Evolutionary conservation across 2,797 vertebrate species (phyloP).

Genomic region (Onychomys leucogaster): DNA sequence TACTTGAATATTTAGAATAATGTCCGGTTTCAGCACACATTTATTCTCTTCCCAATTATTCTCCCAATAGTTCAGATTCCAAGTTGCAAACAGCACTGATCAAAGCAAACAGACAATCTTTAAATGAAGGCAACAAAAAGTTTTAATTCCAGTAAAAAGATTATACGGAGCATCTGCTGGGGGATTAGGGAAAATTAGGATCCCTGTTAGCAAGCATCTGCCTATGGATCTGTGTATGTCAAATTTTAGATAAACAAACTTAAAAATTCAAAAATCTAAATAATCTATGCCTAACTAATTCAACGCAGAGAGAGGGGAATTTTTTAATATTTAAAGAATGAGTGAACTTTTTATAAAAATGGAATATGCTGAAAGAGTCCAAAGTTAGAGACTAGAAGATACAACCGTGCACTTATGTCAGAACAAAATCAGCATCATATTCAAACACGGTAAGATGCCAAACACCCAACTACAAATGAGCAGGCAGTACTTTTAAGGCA

Average conservation of each 20-base stretch:
- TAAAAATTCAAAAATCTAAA: constrained; percentile 34
- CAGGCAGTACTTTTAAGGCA: neutral
- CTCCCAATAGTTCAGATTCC: constrained; percentile 2
- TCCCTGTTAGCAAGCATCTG: neutral
- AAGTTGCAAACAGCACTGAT: neutral
- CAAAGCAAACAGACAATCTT: neutral
- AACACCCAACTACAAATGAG: neutral
- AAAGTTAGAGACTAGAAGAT: neutral
- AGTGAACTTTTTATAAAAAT: constrained; percentile 31
- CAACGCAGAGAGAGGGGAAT: neutral
- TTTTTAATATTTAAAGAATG: constrained; percentile 45
- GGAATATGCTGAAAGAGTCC: neutral
- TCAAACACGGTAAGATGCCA: neutral
- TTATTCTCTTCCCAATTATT: neutral
- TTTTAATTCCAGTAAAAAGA: constrained; percentile 47
- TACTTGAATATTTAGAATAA: neutral
- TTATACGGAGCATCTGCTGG: neutral
- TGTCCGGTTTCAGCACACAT: neutral
- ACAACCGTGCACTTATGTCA: neutral
- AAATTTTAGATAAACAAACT: constrained; percentile 29
- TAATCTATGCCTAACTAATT: constrained; percentile 8
- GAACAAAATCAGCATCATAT: neutral
- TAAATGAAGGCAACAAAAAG: constrained; percentile 14
- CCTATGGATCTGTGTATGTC: neutral
- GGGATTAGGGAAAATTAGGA: neutral